Evolutionary conservation across 1,140 invertebrate species (phyloP), one percentile per base, ranked within the genome.

Genomic region (Eulimnadia texana): DNA sequence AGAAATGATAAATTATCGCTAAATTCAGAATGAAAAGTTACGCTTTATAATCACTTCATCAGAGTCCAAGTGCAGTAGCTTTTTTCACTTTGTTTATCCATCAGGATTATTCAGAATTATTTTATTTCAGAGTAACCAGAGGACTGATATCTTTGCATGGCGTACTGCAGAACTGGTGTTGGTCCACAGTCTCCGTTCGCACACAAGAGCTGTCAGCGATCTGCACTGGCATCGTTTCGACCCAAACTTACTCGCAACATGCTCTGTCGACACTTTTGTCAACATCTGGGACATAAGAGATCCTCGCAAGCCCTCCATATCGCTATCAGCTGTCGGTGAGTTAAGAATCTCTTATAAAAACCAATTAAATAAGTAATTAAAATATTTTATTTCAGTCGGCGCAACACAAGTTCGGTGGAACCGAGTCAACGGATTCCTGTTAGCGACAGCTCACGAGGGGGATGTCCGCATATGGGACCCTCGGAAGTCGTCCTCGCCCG

Each of bases 391-490:
- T 76, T 65, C 70, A 84, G 90, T 90, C 72, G 90, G 92, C 63
- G 89, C 91, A 10, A 90, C 86, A 25, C 90, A 96, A 79, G 92
- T 96, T 0, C 84, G 89, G 70, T 98, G 93, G 85, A 95, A 94
- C 72, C 82, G 85, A 68, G 79, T 92, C 28, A 85, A 84, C 9
- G 78, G 82, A 13, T 79, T 93, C 72, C 77, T 90, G 54, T 76
- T 98, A 64, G 93, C 93, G 1, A 95, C 93, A 50, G 88, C 92
- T 54, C 92, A 97, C 73, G 92, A 95, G 71, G 92, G 91, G 16
- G 93, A 97, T 74, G 82, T 96, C 9, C 86, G 93, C 72, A 82
- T 98, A 64, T 97, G 93, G 93, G 94, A 98, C 72, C 84, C 88
- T 67, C 79, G 93, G 65, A 93, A 94, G 78, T 82, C 83, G 54